Percentiles rank a stretch among this genome's conserved stretches.
These are phyloP conservation scores for Theodoxus fluviatilis DNA, from an alignment of 2,888 invertebrate genomes.

Conservation along the genomic window DNA sequence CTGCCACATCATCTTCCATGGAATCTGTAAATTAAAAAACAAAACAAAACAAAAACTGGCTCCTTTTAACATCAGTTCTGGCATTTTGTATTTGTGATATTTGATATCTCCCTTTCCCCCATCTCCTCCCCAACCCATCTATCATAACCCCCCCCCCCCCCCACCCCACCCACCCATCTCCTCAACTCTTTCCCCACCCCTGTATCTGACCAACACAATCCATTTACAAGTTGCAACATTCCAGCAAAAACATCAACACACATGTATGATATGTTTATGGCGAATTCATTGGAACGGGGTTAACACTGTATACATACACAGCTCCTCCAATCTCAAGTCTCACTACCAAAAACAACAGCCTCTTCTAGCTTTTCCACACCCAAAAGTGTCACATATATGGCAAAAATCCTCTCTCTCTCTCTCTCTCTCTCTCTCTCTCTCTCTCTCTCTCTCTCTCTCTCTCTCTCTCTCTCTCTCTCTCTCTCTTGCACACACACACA, in stretches of 20 bases:
- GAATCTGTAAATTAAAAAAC: too few relatives aligned
- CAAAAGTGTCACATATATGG: slow-evolving; percentile 18
- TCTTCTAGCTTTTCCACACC: slow-evolving; percentile 17
- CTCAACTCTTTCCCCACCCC: not conserved
- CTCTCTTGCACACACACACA: slow-evolving; percentile 8
- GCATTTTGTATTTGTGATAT: not conserved
- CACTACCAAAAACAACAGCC: not conserved
- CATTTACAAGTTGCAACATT: too few relatives aligned
- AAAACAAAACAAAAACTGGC: too few relatives aligned
- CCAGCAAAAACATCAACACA: too few relatives aligned
- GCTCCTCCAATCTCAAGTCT: not conserved
- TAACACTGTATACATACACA: not conserved
- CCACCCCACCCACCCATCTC: not conserved
- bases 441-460: slow-evolving; percentile 19
- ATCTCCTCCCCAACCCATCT: not conserved
- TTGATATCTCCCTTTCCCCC: not conserved
- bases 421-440: slow-evolving; percentile 7
- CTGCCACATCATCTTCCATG: too few relatives aligned
- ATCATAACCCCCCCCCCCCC: not conserved
- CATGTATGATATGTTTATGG: too few relatives aligned
- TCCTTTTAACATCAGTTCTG: too few relatives aligned
- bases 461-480: slow-evolving; percentile 24
- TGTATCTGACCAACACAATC: not conserved
- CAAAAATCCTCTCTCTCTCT: slow-evolving; percentile 4
- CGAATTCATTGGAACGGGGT: slow-evolving; percentile 4